These are phyloP conservation scores for Pyxicephalus adspersus DNA, from an alignment of 2,113 vertebrate genomes.

Conservation along the genomic window DNA sequence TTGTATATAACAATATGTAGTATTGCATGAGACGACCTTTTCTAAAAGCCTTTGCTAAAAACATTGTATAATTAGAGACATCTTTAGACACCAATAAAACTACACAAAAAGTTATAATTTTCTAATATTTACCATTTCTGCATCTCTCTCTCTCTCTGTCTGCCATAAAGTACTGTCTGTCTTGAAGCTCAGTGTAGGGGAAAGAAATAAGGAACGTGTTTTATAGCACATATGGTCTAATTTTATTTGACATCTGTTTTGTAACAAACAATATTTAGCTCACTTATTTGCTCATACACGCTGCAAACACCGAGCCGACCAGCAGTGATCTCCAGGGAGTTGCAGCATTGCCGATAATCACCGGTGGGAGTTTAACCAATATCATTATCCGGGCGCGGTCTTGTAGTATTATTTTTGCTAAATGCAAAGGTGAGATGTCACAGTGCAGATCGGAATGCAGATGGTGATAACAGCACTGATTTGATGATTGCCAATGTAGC, in stretches of 20 bases:
- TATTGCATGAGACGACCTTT: too few relatives aligned
- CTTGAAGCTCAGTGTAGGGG: constrained; percentile 71
- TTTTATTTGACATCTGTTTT: constrained; percentile 89
- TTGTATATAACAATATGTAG: too few relatives aligned
- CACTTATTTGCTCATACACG: constrained; percentile 84
- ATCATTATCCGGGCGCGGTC: too few relatives aligned
- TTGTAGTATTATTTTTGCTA: too few relatives aligned
- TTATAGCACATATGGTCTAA: constrained; percentile 87
- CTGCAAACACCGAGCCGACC: constrained; percentile 78
- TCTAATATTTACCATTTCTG: constrained; percentile 75
- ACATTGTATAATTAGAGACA: background rate
- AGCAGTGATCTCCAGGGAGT: too few relatives aligned
- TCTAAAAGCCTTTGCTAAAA: too few relatives aligned
- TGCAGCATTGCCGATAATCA: too few relatives aligned
- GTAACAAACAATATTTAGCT: constrained; percentile 88
- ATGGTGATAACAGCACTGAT: too few relatives aligned
- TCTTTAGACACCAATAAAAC: constrained; percentile 26
- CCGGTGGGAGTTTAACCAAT: too few relatives aligned
- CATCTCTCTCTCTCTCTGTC: constrained; percentile 63
- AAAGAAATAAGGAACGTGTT: constrained; percentile 77
- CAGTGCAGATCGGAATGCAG: too few relatives aligned
- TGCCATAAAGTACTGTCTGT: constrained; percentile 71
- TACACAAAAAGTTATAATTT: constrained; percentile 66
- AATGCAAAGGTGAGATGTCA: too few relatives aligned
- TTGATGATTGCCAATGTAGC: too few relatives aligned